phyloP scores from a whole-genome alignment of 2,888 invertebrate species.

The Pyrocoelia pectoralis region DNA sequence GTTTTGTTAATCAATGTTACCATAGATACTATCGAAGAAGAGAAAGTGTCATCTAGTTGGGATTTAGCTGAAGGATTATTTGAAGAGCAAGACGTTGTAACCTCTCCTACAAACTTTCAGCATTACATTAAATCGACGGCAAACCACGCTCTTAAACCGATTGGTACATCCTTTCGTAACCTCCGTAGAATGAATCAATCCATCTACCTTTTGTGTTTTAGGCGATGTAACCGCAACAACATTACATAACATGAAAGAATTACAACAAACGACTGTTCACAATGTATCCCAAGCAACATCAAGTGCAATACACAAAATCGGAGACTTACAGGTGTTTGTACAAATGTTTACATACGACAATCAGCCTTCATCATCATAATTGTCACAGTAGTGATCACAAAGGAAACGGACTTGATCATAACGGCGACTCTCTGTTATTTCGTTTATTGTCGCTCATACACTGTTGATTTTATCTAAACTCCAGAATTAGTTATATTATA shows the following conservation, averaged over 20 bases:
- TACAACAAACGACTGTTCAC: conserved; percentile 64
- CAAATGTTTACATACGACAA: no score
- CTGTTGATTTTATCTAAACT: no score
- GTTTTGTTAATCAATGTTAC: no score
- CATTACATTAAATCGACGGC: conserved; percentile 29
- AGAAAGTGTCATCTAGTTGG: conserved; percentile 36
- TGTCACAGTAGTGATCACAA: no score
- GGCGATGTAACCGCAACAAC: conserved; percentile 56
- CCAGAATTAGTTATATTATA: no score
- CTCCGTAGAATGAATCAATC: no score
- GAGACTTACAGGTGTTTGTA: conserved; percentile 69
- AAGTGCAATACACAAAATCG: conserved; percentile 69
- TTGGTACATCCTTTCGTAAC: no score
- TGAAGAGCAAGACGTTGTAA: conserved; percentile 18
- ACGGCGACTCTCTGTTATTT: no score
- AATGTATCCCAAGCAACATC: conserved; percentile 60
- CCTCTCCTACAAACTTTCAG: conserved; percentile 22
- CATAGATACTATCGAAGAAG: conserved; percentile 36
- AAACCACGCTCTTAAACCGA: conserved; percentile 25
- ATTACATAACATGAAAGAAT: conserved; percentile 61
- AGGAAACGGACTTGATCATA: no score
- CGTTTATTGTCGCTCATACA: no score
- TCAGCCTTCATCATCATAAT: no score
- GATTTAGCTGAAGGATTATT: conserved; percentile 27
- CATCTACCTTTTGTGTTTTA: conserved; percentile 39